A percentile compares a stretch with the other conserved stretches of the same genome.
Evolutionary conservation across 2,888 invertebrate species (phyloP).

Genomic region (Synanthedon vespiformis): DNA sequence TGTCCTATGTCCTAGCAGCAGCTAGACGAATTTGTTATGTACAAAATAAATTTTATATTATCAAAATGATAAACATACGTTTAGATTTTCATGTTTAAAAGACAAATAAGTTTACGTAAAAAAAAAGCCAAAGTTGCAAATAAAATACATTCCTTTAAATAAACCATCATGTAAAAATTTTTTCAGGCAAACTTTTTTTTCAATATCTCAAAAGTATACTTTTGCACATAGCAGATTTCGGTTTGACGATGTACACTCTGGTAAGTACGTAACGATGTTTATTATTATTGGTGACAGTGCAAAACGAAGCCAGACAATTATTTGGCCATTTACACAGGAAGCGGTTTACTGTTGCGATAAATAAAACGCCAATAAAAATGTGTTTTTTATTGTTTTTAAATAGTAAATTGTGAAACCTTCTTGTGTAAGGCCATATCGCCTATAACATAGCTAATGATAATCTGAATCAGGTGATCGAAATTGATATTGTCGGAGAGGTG

Average conservation of each 20-base stretch:
- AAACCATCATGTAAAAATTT: too few relatives aligned
- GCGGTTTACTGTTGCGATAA: conserved; percentile 5
- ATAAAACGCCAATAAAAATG: conserved; percentile 12
- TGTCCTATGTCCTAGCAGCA: too few relatives aligned
- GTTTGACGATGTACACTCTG: background rate
- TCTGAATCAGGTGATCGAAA: conserved; percentile 20
- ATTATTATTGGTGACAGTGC: background rate
- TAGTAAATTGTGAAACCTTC: conserved; percentile 23
- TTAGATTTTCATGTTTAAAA: too few relatives aligned
- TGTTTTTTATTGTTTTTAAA: conserved; percentile 13
- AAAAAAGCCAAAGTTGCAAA: too few relatives aligned
- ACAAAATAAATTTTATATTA: too few relatives aligned
- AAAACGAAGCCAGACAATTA: background rate
- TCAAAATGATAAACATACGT: too few relatives aligned
- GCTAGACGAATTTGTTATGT: too few relatives aligned
- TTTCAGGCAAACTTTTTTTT: too few relatives aligned
- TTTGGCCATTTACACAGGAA: conserved; percentile 11
- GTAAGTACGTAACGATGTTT: background rate
- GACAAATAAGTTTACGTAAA: too few relatives aligned
- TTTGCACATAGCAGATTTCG: background rate
- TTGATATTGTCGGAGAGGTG: conserved; percentile 14
- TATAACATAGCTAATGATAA: conserved; percentile 22
- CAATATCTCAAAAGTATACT: too few relatives aligned
- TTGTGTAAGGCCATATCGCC: conserved; percentile 23
- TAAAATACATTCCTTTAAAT: too few relatives aligned